Conservation (phyloP, 2,888 invertebrate genomes). For the Ischnura elegans region DNA sequence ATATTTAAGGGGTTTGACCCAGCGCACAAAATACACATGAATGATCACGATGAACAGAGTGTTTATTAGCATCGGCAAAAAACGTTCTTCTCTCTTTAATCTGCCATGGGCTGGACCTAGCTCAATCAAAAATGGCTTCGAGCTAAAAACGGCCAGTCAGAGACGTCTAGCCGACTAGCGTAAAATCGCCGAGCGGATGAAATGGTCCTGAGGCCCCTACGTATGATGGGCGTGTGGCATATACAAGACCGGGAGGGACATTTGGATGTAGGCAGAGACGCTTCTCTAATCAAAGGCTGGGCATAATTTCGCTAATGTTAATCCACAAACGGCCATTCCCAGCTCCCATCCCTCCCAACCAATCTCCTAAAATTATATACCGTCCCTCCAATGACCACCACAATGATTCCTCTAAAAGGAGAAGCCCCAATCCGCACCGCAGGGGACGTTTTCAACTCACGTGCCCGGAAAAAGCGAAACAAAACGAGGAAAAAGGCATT, state of each 20-base stretch:
- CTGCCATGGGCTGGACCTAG: no score
- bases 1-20: no score
- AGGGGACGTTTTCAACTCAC: background rate
- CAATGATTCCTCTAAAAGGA: constrained; percentile 5
- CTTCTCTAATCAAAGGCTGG: background rate
- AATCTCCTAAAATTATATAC: background rate
- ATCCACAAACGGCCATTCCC: background rate
- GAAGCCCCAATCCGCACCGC: background rate
- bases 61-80: no score
- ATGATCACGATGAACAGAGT: no score
- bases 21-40: no score
- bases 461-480: background rate
- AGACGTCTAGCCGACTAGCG: background rate
- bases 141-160: background rate
- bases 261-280: background rate
- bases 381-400: background rate
- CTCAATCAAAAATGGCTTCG: no score
- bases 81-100: no score
- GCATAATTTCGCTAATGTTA: background rate
- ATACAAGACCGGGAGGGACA: background rate
- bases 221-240: background rate
- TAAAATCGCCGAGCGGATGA: background rate
- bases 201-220: background rate
- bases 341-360: background rate
- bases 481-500: background rate